phyloP scores from a whole-genome alignment of 2,797 vertebrate genomes.

The Pseudochaenichthys georgianus region DNA sequence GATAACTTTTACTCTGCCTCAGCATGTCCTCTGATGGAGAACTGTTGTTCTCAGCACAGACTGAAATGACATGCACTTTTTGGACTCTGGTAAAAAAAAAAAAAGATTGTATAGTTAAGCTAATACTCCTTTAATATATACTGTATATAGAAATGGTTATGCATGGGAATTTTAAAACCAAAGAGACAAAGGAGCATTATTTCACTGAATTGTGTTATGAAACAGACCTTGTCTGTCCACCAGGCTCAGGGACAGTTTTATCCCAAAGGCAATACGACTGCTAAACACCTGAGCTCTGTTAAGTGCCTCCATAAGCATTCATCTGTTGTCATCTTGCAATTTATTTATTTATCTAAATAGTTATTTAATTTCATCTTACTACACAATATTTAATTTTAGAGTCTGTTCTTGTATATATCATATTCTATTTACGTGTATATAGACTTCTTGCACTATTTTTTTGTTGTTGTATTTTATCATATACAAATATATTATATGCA shows the following conservation, averaged over 20 bases:
- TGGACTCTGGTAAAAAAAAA: background rate
- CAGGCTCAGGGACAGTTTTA: no score
- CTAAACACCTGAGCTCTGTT: no score
- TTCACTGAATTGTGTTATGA: background rate
- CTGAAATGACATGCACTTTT: background rate
- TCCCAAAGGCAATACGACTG: no score
- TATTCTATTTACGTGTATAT: no score
- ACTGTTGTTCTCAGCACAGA: conserved; percentile 45
- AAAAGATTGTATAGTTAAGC: background rate
- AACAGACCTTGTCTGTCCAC: background rate
- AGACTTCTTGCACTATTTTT: no score
- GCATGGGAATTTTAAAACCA: background rate
- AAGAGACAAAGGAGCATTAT: background rate
- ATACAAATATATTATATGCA: background rate
- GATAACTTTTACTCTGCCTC: conserved; percentile 46
- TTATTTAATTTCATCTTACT: no score
- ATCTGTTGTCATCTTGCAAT: no score
- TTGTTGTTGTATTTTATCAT: no score
- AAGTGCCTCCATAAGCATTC: no score
- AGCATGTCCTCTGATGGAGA: conserved; percentile 44
- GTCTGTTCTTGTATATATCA: no score
- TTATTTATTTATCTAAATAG: no score
- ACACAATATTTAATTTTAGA: no score
- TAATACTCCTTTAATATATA: background rate
- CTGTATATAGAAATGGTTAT: background rate